Evolutionary conservation across 2,113 vertebrate genomes (phyloP).

Genomic region (Potamarius usumacintae): DNA sequence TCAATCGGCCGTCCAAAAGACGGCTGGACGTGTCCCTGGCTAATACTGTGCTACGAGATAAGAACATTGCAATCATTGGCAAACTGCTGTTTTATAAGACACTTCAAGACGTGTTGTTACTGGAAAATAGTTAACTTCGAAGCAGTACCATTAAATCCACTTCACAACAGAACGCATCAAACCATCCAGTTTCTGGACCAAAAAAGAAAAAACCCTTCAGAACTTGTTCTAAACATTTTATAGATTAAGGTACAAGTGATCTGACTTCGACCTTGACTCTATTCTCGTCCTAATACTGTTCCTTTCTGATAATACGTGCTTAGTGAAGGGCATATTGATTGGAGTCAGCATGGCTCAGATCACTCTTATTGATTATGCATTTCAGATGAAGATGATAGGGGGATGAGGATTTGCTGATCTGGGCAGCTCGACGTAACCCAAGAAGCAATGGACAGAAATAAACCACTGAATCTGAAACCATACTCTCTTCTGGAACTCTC

Average conservation of each 20-base stretch:
- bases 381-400: not conserved
- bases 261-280: conserved; percentile 24
- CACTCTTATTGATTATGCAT: not conserved
- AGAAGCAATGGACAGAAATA: not conserved
- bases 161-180: not conserved
- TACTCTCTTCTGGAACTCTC: not conserved
- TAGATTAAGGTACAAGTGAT: not conserved
- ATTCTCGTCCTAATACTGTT: not conserved
- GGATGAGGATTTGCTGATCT: conserved; percentile 9
- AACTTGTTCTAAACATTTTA: conserved; percentile 11
- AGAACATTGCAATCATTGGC: no score
- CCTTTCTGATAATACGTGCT: not conserved
- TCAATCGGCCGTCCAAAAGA: no score
- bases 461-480: not conserved
- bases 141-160: no score
- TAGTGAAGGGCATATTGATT: conserved; percentile 41
- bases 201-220: not conserved
- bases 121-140: no score
- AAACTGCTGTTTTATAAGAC: not conserved
- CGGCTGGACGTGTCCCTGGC: no score
- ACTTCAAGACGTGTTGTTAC: not conserved
- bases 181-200: not conserved
- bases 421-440: not conserved
- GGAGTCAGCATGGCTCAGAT: not conserved
- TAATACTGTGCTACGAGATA: no score